Conservation (phyloP, 92 coral and sea anemone genomes). For the Desmophyllum pertusum region DNA sequence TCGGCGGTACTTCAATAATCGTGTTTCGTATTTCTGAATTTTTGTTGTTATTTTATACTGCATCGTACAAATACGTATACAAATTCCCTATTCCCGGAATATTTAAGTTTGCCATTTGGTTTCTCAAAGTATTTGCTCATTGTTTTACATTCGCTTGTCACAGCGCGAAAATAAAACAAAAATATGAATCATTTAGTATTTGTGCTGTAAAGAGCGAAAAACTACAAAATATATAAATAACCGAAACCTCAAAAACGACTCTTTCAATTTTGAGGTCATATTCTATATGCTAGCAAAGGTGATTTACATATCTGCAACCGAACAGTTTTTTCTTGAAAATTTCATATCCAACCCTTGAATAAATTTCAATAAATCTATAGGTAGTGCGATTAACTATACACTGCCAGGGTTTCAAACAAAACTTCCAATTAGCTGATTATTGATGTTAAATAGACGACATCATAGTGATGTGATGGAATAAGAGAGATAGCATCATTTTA, state of each 20-base stretch:
- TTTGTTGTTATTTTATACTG: background rate
- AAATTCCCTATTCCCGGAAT: background rate
- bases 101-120: background rate
- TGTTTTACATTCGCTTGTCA: background rate
- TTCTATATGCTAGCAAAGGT: background rate
- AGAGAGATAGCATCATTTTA: background rate
- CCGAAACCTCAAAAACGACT: background rate
- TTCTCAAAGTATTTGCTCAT: background rate
- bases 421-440: background rate
- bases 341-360: background rate
- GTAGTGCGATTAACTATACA: background rate
- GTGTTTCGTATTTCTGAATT: background rate
- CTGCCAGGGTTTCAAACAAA: background rate
- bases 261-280: background rate
- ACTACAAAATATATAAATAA: slow-evolving; percentile 3
- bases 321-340: background rate
- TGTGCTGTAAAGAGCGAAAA: background rate
- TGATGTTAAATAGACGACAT: background rate
- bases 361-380: background rate
- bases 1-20: no score
- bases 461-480: background rate
- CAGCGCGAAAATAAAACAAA: background rate
- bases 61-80: background rate
- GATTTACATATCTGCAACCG: background rate
- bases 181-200: slow-evolving; percentile 17